These are phyloP conservation scores for Nymphalis polychloros DNA, from an alignment of 2,888 invertebrate species.

Conservation along the genomic window DNA sequence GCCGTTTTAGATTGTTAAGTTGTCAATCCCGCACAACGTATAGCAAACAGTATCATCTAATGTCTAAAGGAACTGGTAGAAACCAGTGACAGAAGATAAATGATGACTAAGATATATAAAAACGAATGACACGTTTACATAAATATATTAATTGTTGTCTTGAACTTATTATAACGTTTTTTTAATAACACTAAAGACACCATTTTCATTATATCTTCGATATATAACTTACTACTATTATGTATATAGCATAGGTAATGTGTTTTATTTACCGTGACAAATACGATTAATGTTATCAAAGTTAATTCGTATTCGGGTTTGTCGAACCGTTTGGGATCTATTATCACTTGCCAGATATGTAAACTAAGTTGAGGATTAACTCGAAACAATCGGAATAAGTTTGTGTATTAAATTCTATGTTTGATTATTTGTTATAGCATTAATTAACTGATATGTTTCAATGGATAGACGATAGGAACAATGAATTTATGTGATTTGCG, in stretches of 20 bases:
- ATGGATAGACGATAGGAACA: not conserved
- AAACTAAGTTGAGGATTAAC: not conserved
- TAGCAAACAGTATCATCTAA: no score
- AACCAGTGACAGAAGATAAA: no score
- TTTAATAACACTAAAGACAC: no score
- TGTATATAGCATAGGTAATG: not conserved
- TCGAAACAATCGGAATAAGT: not conserved
- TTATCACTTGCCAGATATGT: not conserved
- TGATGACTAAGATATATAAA: no score
- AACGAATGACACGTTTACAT: no score
- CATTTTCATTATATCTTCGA: no score
- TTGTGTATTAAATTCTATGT: not conserved
- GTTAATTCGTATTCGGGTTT: not conserved
- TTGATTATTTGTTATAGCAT: not conserved
- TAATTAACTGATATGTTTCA: not conserved
- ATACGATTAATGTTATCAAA: not conserved
- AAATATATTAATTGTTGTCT: no score
- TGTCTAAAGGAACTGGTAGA: no score
- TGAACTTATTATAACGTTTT: no score
- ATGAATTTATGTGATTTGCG: no score
- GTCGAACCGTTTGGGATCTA: constrained; percentile 1
- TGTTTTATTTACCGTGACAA: not conserved
- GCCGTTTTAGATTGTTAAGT: no score
- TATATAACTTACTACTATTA: not conserved
- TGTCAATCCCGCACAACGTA: no score